Evolutionary conservation across 2,113 vertebrate species (phyloP), one percentile per base, ranked within the genome.

Genomic region (Atherinomorus stipes): DNA sequence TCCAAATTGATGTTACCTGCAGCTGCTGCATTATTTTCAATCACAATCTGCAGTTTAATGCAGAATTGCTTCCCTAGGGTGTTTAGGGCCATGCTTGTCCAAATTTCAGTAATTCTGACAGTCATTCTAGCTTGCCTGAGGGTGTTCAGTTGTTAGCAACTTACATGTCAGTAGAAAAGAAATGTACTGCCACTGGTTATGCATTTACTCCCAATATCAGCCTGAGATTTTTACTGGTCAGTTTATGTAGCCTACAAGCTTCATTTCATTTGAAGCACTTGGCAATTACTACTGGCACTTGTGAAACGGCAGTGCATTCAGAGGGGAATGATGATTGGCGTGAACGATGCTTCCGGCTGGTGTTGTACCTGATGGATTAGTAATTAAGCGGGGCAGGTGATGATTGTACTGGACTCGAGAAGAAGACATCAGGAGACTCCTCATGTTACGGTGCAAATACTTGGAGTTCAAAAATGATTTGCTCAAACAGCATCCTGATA

Each of bases 331-430:
- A 74, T 86, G 90, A 93, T 78, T 91, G 89, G 71, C 74, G 53
- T 42, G 50, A 65, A 71, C 73, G 83, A 70, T 54, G 64, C 83
- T 83, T 59, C 23, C 38, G 80, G 54, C 61, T 66, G 50, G 31
- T 47, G 40, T 53, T 70, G 21, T 69, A 85, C 64, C 82, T 86
- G 87, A 78, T 56, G 62, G 66, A 21, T 73, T 81, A 26, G 74
- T 90, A 90, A 90, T 92, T 89, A 82, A 88, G 87, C 76, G 82
- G 74, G 81, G 78, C 74, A 81, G 75, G 31, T 76, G 44, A 87
- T 90, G 66, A 80, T 78, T 84, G 65, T 47, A 38, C 45, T 57
- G 37, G 60, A 69, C 63, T 80, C 44, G 11, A 57, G 51, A 71
- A 56, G 72, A 78, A 85, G 51, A 72, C 47, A 72, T 81, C 51